A percentile compares a stretch with the other conserved stretches of the same genome.
Evolutionary conservation across 2,113 vertebrate genomes (phyloP).

Genomic region (Okapia johnstoni): DNA sequence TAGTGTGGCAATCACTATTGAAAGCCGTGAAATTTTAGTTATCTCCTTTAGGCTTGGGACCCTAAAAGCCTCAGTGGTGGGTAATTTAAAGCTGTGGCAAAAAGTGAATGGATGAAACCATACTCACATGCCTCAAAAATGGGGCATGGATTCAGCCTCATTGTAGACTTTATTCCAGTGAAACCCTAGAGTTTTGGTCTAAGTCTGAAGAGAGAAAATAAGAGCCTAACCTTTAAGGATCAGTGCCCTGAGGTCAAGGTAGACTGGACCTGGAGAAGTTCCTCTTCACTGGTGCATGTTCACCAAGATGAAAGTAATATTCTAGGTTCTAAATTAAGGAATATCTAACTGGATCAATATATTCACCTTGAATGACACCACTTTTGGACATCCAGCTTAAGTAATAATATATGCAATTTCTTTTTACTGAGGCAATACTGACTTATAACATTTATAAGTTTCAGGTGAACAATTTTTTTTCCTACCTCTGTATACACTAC

Average conservation of each 20-base stretch:
- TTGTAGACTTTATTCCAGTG: not conserved
- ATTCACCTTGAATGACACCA: not conserved
- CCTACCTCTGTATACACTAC: not conserved
- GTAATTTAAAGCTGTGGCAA: not conserved
- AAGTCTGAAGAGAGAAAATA: constrained; percentile 25
- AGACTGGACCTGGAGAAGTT: not conserved
- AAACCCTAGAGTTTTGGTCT: not conserved
- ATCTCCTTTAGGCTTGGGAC: not conserved
- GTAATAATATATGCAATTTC: not conserved
- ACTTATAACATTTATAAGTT: not conserved
- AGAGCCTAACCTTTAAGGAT: not conserved
- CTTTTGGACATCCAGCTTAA: not conserved
- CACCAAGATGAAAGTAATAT: not conserved
- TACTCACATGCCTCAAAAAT: not conserved
- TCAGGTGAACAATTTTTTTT: not conserved
- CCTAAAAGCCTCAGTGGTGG: not conserved
- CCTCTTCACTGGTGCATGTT: not conserved
- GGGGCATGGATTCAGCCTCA: not conserved
- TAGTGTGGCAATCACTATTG: not conserved
- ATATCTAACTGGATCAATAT: not conserved
- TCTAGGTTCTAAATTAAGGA: not conserved
- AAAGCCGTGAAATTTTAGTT: not conserved
- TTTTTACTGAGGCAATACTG: not conserved
- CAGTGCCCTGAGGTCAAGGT: not conserved
- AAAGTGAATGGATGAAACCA: not conserved